Evolutionary conservation across 2,888 invertebrate genomes (phyloP).

Genomic region (Cryptocheilus praepositus): DNA sequence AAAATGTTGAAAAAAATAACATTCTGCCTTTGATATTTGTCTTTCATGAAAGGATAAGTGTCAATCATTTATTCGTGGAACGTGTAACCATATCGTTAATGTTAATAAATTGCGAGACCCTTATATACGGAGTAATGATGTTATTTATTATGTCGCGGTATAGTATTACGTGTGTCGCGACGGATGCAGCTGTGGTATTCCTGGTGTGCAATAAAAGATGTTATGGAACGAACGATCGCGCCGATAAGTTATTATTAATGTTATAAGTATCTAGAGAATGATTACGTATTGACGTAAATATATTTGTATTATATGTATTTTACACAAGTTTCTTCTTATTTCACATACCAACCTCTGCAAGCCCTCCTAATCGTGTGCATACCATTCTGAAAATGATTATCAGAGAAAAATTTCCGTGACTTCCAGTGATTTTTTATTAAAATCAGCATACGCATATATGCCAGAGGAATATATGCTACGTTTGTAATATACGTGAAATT

Average conservation of each 20-base stretch:
- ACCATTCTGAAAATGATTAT: too few relatives aligned
- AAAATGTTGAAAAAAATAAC: neutral
- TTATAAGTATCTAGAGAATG: conserved; percentile 42
- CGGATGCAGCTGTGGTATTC: conserved; percentile 43
- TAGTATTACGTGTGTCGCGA: conserved; percentile 30
- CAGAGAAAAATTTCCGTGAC: neutral
- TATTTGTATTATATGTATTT: conserved; percentile 55
- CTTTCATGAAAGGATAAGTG: conserved; percentile 24
- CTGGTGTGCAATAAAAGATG: conserved; percentile 47
- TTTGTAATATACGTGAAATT: neutral
- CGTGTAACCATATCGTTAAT: conserved; percentile 25
- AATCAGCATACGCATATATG: neutral
- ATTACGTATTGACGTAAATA: conserved; percentile 48
- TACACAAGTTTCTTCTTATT: conserved; percentile 28
- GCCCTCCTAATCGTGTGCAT: neutral
- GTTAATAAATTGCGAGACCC: conserved; percentile 2
- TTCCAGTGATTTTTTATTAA: conserved; percentile 11
- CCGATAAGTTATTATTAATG: conserved; percentile 46
- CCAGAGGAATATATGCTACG: neutral
- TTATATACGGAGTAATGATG: neutral
- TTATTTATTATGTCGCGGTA: conserved; percentile 15
- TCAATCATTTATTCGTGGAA: conserved; percentile 20
- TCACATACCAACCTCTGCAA: neutral
- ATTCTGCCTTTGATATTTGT: conserved; percentile 35
- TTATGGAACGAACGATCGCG: conserved; percentile 46